phyloP scores from a whole-genome alignment of 2,888 invertebrate genomes.

The Ormyrus nitidulus region DNA sequence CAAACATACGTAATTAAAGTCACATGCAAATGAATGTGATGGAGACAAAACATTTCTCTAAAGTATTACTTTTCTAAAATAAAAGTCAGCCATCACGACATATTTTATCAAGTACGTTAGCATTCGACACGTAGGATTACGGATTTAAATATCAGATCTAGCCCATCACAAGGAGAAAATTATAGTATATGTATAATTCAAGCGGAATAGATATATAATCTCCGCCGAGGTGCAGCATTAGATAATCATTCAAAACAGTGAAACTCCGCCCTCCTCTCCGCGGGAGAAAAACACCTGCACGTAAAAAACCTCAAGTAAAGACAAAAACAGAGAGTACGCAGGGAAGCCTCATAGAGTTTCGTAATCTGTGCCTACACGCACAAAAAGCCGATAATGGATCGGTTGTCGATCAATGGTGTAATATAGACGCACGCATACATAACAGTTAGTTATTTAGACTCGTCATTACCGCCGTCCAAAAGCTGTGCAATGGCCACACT shows the following conservation, averaged over 20 bases:
- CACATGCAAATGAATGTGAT: too few relatives aligned
- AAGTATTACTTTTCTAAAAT: too few relatives aligned
- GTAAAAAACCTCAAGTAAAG: constrained; percentile 11
- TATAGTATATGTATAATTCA: neutral
- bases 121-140: neutral
- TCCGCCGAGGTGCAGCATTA: too few relatives aligned
- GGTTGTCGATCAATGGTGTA: neutral
- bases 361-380: neutral
- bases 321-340: too few relatives aligned
- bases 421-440: neutral
- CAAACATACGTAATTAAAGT: too few relatives aligned
- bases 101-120: too few relatives aligned
- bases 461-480: constrained; percentile 26
- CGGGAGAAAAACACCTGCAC: constrained; percentile 8
- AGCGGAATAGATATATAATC: too few relatives aligned
- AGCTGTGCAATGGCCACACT: constrained; percentile 25
- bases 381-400: neutral
- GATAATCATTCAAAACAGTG: too few relatives aligned
- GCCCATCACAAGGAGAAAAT: constrained; percentile 31
- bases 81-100: neutral
- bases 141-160: constrained; percentile 3
- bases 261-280: neutral
- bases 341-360: neutral
- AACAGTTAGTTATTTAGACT: neutral
- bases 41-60: too few relatives aligned